A percentile compares a stretch with the other conserved stretches of the same genome.
phyloP scores from a whole-genome alignment of 2,113 vertebrate species.

The Pterophyllum scalare region DNA sequence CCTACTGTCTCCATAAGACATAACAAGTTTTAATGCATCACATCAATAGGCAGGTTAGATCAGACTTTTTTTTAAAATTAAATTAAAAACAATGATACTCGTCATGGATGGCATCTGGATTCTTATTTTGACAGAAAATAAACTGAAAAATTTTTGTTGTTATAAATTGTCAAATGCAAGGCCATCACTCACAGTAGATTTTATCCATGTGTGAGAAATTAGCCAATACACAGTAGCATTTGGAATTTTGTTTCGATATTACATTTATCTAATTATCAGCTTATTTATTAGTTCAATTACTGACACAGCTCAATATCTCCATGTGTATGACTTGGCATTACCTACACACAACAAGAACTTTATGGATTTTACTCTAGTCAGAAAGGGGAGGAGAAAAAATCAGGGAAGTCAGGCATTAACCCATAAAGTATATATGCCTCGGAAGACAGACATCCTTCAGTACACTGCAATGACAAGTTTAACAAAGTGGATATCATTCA shows the following conservation, averaged over 20 bases:
- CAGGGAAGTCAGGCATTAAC: background rate
- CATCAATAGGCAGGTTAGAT: background rate
- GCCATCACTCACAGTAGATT: background rate
- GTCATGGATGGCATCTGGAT: background rate
- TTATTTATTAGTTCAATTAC: background rate
- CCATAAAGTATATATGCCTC: background rate
- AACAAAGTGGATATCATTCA: background rate
- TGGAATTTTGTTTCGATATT: background rate
- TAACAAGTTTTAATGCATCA: background rate
- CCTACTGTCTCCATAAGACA: background rate
- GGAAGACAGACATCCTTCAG: too few relatives aligned
- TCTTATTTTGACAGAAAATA: background rate
- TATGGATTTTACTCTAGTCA: background rate
- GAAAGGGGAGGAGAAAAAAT: background rate
- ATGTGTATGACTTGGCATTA: background rate
- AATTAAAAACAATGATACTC: background rate
- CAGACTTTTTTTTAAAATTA: background rate
- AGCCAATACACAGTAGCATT: conserved; percentile 1
- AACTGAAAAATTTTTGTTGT: background rate
- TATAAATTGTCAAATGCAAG: conserved; percentile 1
- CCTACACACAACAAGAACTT: background rate
- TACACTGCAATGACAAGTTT: too few relatives aligned
- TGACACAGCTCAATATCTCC: background rate
- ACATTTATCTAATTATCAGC: background rate
- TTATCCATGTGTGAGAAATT: conserved; percentile 10